Evolutionary conservation across 2,888 invertebrate species (phyloP).

Genomic region (Callosobruchus maculatus): DNA sequence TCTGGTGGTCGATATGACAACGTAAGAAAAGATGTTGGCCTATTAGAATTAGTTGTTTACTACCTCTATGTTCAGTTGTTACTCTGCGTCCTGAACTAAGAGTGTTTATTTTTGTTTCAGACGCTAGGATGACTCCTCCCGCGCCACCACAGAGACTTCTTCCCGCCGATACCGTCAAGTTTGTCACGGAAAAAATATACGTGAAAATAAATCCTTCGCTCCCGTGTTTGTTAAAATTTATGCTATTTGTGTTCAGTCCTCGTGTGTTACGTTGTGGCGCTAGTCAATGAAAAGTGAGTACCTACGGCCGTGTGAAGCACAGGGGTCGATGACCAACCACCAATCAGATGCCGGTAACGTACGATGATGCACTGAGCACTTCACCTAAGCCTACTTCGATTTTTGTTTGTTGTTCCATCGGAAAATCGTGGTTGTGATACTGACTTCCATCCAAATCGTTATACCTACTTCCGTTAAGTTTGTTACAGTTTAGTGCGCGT

Average conservation of each 20-base stretch:
- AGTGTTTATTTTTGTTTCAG: background rate
- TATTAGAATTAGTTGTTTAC: too few species aligned
- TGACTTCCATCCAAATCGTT: constrained; percentile 26
- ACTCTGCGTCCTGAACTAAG: background rate
- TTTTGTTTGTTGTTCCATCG: background rate
- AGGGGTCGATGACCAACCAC: background rate
- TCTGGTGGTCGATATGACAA: too few species aligned
- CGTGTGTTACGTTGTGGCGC: background rate
- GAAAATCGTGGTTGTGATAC: constrained; percentile 28
- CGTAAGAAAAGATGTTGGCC: too few species aligned
- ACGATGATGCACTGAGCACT: background rate
- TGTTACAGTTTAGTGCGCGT: constrained; percentile 8
- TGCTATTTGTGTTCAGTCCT: background rate
- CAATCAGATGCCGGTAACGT: background rate
- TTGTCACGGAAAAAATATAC: background rate
- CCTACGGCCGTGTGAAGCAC: background rate
- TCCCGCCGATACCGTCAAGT: background rate
- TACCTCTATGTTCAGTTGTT: too few species aligned
- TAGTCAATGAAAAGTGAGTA: background rate
- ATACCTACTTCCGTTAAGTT: background rate
- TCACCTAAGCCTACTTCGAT: background rate
- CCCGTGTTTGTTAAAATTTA: background rate
- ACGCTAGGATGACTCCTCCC: background rate
- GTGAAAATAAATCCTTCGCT: background rate
- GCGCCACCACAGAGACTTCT: background rate